Percentiles rank a stretch among this genome's conserved stretches.
phyloP scores from a whole-genome alignment of 1,140 invertebrate species.

The Scylla paramamosain region DNA sequence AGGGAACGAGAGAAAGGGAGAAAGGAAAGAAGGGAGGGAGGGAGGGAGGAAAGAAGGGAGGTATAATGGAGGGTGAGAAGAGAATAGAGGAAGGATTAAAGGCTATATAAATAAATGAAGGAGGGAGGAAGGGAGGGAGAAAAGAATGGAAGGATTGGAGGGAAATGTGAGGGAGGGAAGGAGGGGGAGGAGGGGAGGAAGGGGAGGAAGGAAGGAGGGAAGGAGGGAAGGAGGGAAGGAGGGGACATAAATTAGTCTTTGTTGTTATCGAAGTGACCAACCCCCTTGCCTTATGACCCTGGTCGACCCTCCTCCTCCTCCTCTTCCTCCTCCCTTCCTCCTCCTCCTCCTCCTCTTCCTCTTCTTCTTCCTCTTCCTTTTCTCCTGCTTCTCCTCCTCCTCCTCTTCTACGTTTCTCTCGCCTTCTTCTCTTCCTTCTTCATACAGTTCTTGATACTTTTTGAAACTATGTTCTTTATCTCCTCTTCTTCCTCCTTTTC shows the following conservation, averaged over 20 bases:
- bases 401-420: not conserved
- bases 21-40: not conserved
- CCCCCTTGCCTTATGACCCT: slow-evolving; percentile 18
- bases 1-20: not conserved
- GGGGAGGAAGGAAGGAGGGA: not conserved
- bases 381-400: not conserved
- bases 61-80: not conserved
- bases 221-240: slow-evolving; percentile 16
- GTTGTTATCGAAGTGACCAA: slow-evolving; percentile 22
- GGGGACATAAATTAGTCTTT: slow-evolving; percentile 2
- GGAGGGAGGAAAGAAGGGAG: not conserved
- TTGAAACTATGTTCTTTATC: not conserved
- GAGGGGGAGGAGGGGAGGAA: not conserved
- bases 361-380: not conserved
- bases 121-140: not conserved
- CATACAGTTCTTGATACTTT: no score
- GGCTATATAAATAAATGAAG: slow-evolving; percentile 24
- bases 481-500: not conserved
- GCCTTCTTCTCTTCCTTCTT: not conserved
- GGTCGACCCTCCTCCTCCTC: not conserved
- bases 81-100: slow-evolving; percentile 6
- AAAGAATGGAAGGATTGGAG: not conserved
- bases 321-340: not conserved
- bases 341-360: not conserved
- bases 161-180: not conserved